A percentile compares a stretch with the other conserved stretches of the same genome.
phyloP scores from a whole-genome alignment of 2,888 invertebrate species.

The Cheilosia pagana region DNA sequence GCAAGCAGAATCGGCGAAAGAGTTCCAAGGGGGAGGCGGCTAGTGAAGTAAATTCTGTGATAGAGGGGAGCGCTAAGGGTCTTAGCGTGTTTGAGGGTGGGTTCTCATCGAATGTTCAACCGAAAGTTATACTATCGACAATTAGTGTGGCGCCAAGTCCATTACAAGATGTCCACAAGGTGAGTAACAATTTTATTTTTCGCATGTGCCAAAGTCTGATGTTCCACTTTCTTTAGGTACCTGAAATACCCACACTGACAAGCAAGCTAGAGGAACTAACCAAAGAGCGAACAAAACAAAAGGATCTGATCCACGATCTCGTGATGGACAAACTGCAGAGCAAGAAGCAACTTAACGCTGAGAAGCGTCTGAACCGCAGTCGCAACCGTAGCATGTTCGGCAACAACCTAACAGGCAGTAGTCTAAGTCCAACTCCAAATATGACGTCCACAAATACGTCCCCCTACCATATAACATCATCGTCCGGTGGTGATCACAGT shows the following conservation, averaged over 20 bases:
- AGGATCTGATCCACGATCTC: conserved; percentile 92
- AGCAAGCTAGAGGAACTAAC: conserved; percentile 90
- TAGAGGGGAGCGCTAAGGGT: conserved; percentile 77
- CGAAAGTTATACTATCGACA: conserved; percentile 53
- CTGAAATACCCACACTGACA: conserved; percentile 85
- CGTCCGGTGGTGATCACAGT: conserved; percentile 76
- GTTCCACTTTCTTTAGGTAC: conserved; percentile 76
- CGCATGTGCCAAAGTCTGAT: conserved; percentile 61
- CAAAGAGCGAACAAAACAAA: conserved; percentile 92
- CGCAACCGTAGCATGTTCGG: conserved; percentile 84
- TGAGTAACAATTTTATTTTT: neutral
- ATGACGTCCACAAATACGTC: conserved; percentile 81
- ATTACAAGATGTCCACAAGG: conserved; percentile 61
- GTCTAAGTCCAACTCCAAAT: conserved; percentile 82
- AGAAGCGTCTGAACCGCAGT: conserved; percentile 86
- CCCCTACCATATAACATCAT: conserved; percentile 79
- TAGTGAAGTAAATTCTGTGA: conserved; percentile 78
- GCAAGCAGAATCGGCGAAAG: conserved; percentile 85
- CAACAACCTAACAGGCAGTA: conserved; percentile 78
- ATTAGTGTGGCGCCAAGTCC: conserved; percentile 54
- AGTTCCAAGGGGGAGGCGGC: conserved; percentile 83
- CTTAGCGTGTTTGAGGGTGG: conserved; percentile 59
- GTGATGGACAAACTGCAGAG: conserved; percentile 91
- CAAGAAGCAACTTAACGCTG: conserved; percentile 87
- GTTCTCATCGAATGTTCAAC: conserved; percentile 46